phyloP scores from a whole-genome alignment of 2,113 vertebrate species.

The Calyptomena viridis region DNA sequence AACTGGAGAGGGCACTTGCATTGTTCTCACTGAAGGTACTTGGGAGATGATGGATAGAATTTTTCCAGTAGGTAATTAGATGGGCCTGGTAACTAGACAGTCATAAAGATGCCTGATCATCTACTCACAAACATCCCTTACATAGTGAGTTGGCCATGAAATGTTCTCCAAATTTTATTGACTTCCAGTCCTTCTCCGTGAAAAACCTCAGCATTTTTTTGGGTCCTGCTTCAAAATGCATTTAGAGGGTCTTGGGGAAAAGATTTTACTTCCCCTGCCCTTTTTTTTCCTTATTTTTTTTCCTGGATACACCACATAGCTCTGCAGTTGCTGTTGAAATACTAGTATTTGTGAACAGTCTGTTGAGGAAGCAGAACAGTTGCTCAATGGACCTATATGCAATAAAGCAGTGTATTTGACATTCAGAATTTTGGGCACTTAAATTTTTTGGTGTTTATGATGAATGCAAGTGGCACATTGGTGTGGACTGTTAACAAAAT shows the following conservation, averaged over 20 bases:
- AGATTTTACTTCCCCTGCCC: not conserved
- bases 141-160: not conserved
- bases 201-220: not conserved
- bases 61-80: conserved; percentile 25
- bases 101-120: conserved; percentile 6
- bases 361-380: not conserved
- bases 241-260: not conserved
- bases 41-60: not conserved
- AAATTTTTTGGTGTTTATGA: not conserved
- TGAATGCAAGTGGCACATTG: not conserved
- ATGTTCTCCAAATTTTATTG: not conserved
- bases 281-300: not conserved
- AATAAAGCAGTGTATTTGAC: not conserved
- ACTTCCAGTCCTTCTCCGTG: not conserved
- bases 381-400: not conserved
- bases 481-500: not conserved
- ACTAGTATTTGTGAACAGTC: not conserved
- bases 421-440: not conserved
- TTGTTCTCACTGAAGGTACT: not conserved
- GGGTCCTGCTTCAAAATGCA: not conserved
- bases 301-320: not conserved
- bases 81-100: conserved; percentile 17
- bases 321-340: not conserved
- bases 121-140: not conserved
- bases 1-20: not conserved